These are phyloP conservation scores for Actinernus sp. DNA, from an alignment of 92 coral and sea anemone species.

Conservation along the genomic window DNA sequence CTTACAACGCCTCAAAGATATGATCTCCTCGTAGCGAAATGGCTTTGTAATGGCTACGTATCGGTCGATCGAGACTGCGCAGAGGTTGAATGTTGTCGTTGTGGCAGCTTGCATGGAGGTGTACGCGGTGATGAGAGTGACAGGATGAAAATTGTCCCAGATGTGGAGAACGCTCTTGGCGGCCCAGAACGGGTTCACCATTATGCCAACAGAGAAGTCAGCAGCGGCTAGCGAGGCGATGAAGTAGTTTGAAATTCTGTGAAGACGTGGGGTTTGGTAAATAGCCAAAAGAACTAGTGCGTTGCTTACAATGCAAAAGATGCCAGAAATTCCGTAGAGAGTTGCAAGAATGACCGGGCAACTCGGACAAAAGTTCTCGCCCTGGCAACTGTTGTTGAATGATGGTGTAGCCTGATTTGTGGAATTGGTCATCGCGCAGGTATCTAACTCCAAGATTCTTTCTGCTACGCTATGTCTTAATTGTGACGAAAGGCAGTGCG, in stretches of 20 bases:
- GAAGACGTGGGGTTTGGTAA: constrained; percentile 52
- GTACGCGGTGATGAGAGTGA: constrained; percentile 56
- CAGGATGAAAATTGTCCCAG: constrained; percentile 66
- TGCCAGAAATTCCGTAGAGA: constrained; percentile 54
- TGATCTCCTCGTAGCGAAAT: constrained; percentile 29
- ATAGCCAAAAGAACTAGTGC: constrained; percentile 42
- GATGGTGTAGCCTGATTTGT: too few relatives aligned
- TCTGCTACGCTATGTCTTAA: too few relatives aligned
- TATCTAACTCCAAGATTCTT: too few relatives aligned
- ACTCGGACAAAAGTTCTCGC: neutral
- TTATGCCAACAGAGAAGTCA: constrained; percentile 64
- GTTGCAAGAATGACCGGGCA: constrained; percentile 32
- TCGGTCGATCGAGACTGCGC: constrained; percentile 71
- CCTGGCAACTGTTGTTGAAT: too few relatives aligned
- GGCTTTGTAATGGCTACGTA: constrained; percentile 61
- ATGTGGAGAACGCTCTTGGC: constrained; percentile 55
- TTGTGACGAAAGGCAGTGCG: too few relatives aligned
- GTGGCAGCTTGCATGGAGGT: constrained; percentile 63
- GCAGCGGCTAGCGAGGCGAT: constrained; percentile 75
- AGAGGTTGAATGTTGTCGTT: constrained; percentile 66
- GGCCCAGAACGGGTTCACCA: constrained; percentile 73
- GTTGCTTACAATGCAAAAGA: constrained; percentile 61
- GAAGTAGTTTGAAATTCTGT: constrained; percentile 67
- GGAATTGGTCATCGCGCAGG: too few relatives aligned
- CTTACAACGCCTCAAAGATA: constrained; percentile 42